Conservation (phyloP, 2,888 invertebrate genomes). For the Punctoribates punctum region DNA sequence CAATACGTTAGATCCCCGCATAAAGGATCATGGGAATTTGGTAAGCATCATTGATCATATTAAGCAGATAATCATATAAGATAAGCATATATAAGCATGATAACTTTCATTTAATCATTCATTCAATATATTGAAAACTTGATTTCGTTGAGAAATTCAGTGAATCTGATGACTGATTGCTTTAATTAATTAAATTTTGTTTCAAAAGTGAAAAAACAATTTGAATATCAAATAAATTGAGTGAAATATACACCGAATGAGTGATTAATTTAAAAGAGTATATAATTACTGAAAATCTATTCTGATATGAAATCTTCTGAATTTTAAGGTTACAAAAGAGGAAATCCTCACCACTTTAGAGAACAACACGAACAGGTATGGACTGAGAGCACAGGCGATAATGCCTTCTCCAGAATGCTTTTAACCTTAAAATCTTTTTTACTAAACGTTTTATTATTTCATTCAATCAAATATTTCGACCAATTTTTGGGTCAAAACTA, state of each 20-base stretch:
- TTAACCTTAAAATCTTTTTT: neutral
- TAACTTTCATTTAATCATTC: no score
- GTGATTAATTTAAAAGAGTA: no score
- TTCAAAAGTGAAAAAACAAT: no score
- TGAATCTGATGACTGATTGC: no score
- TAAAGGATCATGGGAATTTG: slow-evolving; percentile 67
- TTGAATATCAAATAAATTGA: no score
- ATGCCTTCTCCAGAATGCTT: neutral
- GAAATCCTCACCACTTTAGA: slow-evolving; percentile 68
- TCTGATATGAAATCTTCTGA: neutral
- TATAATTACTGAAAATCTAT: neutral
- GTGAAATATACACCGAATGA: no score
- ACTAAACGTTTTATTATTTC: neutral
- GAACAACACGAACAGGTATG: slow-evolving; percentile 62
- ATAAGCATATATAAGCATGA: no score
- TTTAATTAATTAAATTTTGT: no score
- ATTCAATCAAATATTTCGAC: neutral
- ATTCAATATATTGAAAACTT: no score
- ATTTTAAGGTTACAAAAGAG: slow-evolving; percentile 59
- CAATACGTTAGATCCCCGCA: slow-evolving; percentile 65
- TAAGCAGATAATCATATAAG: no score
- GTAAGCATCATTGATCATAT: slow-evolving; percentile 52
- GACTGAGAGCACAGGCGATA: neutral
- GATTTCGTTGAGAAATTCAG: no score
- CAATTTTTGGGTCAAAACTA: neutral